Base-by-base conservation (phyloP, 2,113 vertebrate species). In the Alligator mississippiensis region DNA sequence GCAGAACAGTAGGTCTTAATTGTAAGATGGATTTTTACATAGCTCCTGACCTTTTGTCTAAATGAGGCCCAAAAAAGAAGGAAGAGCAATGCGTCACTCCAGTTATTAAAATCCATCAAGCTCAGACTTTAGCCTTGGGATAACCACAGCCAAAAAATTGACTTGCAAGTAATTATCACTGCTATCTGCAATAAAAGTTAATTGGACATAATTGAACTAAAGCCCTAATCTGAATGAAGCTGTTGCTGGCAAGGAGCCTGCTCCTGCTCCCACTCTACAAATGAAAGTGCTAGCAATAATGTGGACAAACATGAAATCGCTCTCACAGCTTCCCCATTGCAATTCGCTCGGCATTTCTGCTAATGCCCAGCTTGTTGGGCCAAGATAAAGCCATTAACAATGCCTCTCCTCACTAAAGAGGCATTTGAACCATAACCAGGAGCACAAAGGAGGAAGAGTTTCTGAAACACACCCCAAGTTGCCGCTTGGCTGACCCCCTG, bases 101-200 rank as follows among this genome's bases (percentile, higher is more conserved):
- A 87, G 94, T 96, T 98, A 98, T 97, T 98, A 97, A 97, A 98
- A 98, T 96, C 94, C 95, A 97, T 97, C 97, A 97, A 96, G 93
- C 96, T 97, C 97, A 97, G 97, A 95, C 96, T 97, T 97, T 95
- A 97, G 97, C 94, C 86, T 94, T 97, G 93, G 96, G 96, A 97
- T 96, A 98, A 97, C 92, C 95, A 93, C 94, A 92, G 96, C 93
- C 96, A 97, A 97, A 97, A 98, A 97, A 97, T 96, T 97, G 97
- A 96, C 98, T 97, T 95, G 95, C 94, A 96, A 97, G 97, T 97
- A 98, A 98, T 98, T 98, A 98, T 97, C 97, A 96, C 91, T 87
- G 95, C 97, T 98, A 97, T 97, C 95, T 97, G 97, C 97, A 98
- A 98, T 98, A 98, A 97, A 98, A 98, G 97, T 97, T 98, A 98